These are phyloP conservation scores for Sminthurinus aureus DNA, from an alignment of 2,888 invertebrate genomes.

Conservation along the genomic window DNA sequence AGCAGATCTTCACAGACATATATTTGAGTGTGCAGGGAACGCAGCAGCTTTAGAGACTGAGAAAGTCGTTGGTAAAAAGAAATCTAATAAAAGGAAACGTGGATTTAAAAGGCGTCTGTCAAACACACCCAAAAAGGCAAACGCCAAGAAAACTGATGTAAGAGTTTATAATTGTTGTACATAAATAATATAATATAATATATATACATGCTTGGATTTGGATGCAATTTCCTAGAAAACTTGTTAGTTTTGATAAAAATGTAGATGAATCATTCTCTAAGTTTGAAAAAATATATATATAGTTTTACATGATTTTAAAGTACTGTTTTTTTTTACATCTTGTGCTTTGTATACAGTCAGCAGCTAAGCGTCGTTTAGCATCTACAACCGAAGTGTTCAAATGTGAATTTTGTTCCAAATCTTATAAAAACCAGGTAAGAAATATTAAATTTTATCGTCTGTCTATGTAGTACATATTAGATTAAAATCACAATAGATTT, in stretches of 20 bases:
- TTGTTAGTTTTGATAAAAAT: neutral
- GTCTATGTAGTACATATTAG: neutral
- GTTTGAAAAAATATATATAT: neutral
- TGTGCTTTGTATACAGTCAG: neutral
- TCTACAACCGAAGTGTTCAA: constrained; percentile 55
- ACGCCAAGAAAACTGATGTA: constrained; percentile 37
- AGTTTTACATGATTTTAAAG: neutral
- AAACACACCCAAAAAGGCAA: constrained; percentile 42
- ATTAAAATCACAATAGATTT: neutral
- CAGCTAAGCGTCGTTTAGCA: constrained; percentile 39
- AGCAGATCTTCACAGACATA: constrained; percentile 58
- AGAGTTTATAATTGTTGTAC: neutral
- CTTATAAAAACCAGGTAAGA: constrained; percentile 7
- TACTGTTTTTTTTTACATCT: neutral
- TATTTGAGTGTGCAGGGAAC: constrained; percentile 60
- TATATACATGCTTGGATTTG: too few species aligned
- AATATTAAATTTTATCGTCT: neutral
- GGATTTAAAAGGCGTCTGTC: constrained; percentile 59
- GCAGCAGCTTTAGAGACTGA: constrained; percentile 51
- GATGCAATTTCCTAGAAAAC: neutral
- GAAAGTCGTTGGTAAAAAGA: constrained; percentile 45
- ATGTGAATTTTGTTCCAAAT: constrained; percentile 56
- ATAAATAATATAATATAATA: neutral
- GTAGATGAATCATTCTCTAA: neutral
- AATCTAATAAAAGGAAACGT: constrained; percentile 51